These are phyloP conservation scores for Euphydryas editha DNA, from an alignment of 2,888 invertebrate species.

Conservation along the genomic window DNA sequence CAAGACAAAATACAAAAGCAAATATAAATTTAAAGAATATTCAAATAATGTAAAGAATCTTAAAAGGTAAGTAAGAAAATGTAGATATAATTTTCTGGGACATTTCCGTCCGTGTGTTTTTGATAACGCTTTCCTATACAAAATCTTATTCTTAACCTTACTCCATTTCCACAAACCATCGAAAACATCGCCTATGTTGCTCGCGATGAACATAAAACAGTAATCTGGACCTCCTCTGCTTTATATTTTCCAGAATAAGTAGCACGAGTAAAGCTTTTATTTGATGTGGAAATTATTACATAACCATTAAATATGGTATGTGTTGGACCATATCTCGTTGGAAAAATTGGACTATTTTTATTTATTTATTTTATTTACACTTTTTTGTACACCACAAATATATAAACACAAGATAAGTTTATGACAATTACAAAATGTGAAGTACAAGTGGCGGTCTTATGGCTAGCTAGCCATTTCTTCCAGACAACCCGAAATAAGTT, in stretches of 20 bases:
- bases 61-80: background rate
- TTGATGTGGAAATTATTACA: no score
- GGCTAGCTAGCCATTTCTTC: no score
- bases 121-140: slow-evolving; percentile 26
- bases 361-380: no score
- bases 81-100: slow-evolving; percentile 25
- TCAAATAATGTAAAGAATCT: background rate
- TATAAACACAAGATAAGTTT: no score
- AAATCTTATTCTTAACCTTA: slow-evolving; percentile 32
- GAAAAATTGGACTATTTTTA: no score
- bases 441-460: no score
- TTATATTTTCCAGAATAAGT: slow-evolving; percentile 20
- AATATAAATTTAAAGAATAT: background rate
- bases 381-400: no score
- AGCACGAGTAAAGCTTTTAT: background rate
- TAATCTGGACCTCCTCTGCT: slow-evolving; percentile 28
- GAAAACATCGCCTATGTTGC: slow-evolving; percentile 33
- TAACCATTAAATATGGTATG: no score
- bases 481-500: no score
- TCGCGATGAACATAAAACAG: slow-evolving; percentile 36
- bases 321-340: no score
- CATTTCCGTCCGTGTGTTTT: slow-evolving; percentile 22
- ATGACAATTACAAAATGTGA: no score
- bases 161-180: slow-evolving; percentile 37
- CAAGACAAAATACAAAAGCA: no score